Base-by-base conservation (phyloP, 2,797 vertebrate species). In the Falco columbarius region DNA sequence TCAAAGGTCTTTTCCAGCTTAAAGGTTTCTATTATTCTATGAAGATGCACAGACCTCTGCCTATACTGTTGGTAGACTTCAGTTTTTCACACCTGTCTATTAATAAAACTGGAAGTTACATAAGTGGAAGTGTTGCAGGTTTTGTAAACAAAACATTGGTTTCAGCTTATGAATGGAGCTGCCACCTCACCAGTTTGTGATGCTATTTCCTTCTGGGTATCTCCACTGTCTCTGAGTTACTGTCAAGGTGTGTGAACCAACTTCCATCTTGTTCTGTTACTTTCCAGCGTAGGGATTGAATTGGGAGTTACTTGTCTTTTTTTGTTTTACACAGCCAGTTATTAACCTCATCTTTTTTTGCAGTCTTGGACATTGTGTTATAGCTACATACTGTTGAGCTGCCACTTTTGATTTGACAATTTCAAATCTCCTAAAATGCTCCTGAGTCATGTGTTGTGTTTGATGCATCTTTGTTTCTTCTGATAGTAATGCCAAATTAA, bases 41-140 rank as follows among this genome's bases (percentile, higher is more conserved):
- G 79, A 82, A 91, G 93, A 68, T 81, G 59, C 52, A 44, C 34
- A 74, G 63, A 73, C 27, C 13, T 89, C 65, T 92, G 71, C 68
- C 49, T 73, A 14, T 65, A 13, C 49, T 77, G 9, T 81, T 94
- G 88, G 38, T 91, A 82, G 49, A 10, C 21, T 95, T 93, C 90
- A 54, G 80, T 76, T 94, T 94, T 83, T 95, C 74, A 91, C 67
- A 76, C 56, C 29, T 38, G 46, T 82, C 52, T 71, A 16, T 81
- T 95, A 80, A 82, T 81, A 67, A 90, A 86, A 61, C 51, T 82
- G 90, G 74, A 93, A 92, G 65, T 85, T 85, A 63, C 52, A 58
- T 89, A 59, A 54, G 68, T 65, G 38, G 49, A 92, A 91, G 49
- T 42, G 42, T 27, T 91, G 55, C 54, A 86, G 66, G 19, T 89